Evolutionary conservation across 2,888 invertebrate species (phyloP), one percentile per base, ranked within the genome.

Genomic region (Habrosyne pyritoides): DNA sequence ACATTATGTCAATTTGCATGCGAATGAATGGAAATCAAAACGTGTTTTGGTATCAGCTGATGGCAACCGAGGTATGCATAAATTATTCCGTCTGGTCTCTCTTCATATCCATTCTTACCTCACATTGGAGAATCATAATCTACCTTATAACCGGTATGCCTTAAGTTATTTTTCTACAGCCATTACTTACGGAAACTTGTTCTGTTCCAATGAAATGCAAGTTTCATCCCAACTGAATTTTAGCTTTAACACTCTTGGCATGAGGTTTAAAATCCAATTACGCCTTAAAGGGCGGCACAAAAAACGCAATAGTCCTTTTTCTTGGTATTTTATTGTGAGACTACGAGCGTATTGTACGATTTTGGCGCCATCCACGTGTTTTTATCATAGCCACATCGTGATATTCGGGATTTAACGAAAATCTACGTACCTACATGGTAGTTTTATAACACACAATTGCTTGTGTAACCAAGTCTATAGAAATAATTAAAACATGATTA

Each of bases 21-120:
- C 66, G 8, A 78, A 77, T 84, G 85, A 86, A 84, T 83, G 84
- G 72, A 78, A 71, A 70, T 57, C 56, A 63, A 85, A 86, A 88
- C 86, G 70, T 67, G 86, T 89, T 83, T 78, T 62, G 61, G 68
- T 73, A 86, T 89, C 91, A 91, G 90, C 91, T 91, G 91, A 90
- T 86, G 72, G 69, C 59, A 57, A 59, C 64, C 66, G 69, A 55
- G 81, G 81, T 75, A 83, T 84, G 88, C 83, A 87, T 86, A 82
- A 78, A 82, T 84, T 72, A 74, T 66, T 62, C 47, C 73, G 68
- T 68, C 65, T 64, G 61, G 66, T 58, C 54, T 73, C 75, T 76
- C 72, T 73, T 82, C 71, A 73, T 73, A 69, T 61, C 63, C 61
- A 75, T 79, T 77, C 83, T 84, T 86, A 84, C 85, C 84, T 85